Evolutionary conservation across 2,888 invertebrate species (phyloP).

Genomic region (Volucella zonaria): DNA sequence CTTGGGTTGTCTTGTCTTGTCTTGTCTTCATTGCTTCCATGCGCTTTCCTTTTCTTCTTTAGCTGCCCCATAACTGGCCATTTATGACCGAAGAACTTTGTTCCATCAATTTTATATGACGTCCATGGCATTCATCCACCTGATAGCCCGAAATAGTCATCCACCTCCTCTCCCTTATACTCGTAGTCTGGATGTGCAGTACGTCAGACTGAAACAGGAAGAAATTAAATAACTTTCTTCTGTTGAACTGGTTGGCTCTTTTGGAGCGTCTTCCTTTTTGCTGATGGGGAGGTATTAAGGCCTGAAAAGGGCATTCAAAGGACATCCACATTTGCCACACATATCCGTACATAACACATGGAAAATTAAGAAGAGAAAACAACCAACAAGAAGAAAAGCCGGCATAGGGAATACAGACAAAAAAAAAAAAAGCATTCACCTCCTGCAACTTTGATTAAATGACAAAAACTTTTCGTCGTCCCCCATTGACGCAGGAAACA

Average conservation of each 20-base stretch:
- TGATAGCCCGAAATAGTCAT: conserved; percentile 44
- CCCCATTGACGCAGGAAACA: conserved; percentile 35
- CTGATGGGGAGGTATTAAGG: conserved; percentile 2
- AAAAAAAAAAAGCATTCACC: conserved; percentile 11
- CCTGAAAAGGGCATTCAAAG: conserved; percentile 45
- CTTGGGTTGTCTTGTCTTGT: background rate
- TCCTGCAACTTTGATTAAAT: conserved; percentile 68
- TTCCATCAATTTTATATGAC: conserved; percentile 66
- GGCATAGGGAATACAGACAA: background rate
- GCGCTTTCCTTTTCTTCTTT: background rate
- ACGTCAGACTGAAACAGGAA: conserved; percentile 37
- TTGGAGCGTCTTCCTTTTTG: background rate
- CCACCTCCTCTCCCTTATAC: conserved; percentile 22
- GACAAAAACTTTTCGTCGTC: conserved; percentile 58
- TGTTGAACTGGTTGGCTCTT: conserved; percentile 14
- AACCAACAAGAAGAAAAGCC: conserved; percentile 9
- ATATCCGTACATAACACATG: conserved; percentile 15
- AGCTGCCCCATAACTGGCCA: conserved; percentile 42
- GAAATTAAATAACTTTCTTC: conserved; percentile 63
- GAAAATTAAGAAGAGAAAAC: conserved; percentile 35
- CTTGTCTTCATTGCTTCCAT: background rate
- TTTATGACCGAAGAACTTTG: conserved; percentile 64
- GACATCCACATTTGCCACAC: conserved; percentile 10
- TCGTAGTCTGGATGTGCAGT: conserved; percentile 28
- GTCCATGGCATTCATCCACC: conserved; percentile 50